Evolutionary conservation across 2,797 vertebrate species (phyloP).

Genomic region (Hippoglossus hippoglossus): DNA sequence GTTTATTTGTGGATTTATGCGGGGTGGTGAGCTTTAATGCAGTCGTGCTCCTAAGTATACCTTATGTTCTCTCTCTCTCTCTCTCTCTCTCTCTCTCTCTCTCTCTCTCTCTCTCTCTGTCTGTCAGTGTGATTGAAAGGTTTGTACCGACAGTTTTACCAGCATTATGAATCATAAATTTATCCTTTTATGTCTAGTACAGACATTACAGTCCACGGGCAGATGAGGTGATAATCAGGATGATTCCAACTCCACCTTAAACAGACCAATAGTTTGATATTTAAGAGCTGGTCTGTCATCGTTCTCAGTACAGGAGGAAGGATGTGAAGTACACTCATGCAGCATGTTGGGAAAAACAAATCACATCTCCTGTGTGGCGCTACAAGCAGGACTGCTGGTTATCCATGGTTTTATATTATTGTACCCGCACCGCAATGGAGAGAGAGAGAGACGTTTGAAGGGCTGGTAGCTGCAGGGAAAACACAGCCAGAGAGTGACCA

Average conservation of each 20-base stretch:
- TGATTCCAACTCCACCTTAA: background rate
- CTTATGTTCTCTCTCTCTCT: conserved; percentile 13
- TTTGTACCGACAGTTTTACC: background rate
- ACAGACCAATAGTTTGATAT: background rate
- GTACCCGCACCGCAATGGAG: conserved; percentile 15
- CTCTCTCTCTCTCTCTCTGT: background rate
- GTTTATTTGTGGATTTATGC: conserved; percentile 26
- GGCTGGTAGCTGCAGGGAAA: conserved; percentile 22
- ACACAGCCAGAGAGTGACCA: conserved; percentile 16
- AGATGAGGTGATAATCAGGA: background rate
- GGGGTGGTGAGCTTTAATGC: conserved; percentile 29
- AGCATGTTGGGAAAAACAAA: background rate
- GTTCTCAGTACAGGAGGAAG: background rate
- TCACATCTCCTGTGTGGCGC: background rate
- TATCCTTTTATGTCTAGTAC: background rate
- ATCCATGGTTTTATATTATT: conserved; percentile 14
- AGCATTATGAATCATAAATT: conserved; percentile 8
- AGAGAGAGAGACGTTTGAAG: conserved; percentile 6
- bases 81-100: no score
- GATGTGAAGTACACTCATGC: background rate
- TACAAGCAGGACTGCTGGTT: conserved; percentile 6
- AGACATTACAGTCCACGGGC: background rate
- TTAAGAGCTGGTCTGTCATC: background rate
- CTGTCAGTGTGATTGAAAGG: conserved; percentile 13
- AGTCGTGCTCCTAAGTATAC: conserved; percentile 21